A percentile compares a stretch with the other conserved stretches of the same genome.
Conservation (phyloP, 2,797 vertebrate species). For the Manis crassicaudata region DNA sequence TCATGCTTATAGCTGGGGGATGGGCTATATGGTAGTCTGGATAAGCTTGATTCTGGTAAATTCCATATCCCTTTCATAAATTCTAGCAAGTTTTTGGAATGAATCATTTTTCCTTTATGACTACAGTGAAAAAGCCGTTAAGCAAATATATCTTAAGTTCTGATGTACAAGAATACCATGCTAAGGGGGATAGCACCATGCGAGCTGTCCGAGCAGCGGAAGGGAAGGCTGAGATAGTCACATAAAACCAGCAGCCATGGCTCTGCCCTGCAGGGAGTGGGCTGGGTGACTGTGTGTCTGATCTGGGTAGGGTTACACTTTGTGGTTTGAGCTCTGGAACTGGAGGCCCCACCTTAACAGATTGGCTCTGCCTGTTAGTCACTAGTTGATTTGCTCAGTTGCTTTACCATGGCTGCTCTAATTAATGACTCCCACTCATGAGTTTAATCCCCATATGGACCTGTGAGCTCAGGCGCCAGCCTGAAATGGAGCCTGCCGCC, state of each 20-base stretch:
- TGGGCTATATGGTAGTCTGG: not conserved
- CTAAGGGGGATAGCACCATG: not conserved
- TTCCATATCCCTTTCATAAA: not conserved
- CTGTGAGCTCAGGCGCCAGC: not conserved
- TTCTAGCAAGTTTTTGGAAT: not conserved
- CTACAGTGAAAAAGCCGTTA: not conserved
- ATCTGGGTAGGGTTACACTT: not conserved
- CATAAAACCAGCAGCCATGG: not conserved
- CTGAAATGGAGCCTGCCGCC: not conserved
- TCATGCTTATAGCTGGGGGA: not conserved
- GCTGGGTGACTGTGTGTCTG: not conserved
- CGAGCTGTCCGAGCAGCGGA: not conserved
- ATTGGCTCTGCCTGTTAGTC: not conserved
- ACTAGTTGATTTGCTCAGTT: not conserved
- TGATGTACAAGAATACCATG: not conserved
- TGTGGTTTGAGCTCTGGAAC: not conserved
- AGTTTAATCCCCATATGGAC: not conserved
- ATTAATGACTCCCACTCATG: not conserved
- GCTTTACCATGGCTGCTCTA: not conserved
- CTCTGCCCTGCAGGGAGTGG: not conserved
- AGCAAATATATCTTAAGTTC: not conserved
- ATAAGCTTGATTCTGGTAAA: not conserved
- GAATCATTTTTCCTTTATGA: not conserved
- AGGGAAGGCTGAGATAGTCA: not conserved
- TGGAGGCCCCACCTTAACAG: not conserved